These are phyloP conservation scores for Dynastes tityus DNA, from an alignment of 2,888 invertebrate species.

Conservation along the genomic window DNA sequence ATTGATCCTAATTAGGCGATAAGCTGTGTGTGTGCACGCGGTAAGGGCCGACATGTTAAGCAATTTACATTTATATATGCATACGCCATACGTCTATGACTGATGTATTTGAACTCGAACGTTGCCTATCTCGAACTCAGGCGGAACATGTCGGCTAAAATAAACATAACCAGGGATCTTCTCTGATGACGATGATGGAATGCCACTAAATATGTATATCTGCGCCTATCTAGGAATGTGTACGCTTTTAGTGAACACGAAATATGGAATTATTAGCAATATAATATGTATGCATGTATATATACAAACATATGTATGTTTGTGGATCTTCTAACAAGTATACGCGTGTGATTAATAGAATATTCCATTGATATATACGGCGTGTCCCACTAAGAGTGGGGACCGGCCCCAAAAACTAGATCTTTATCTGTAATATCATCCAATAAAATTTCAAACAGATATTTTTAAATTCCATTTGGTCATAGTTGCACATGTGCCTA, in stretches of 20 bases:
- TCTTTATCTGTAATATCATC: too few relatives aligned
- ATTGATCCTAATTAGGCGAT: slow-evolving; percentile 58
- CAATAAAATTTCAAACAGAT: too few relatives aligned
- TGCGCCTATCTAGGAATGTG: not conserved
- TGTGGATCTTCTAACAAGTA: too few relatives aligned
- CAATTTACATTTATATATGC: slow-evolving; percentile 43
- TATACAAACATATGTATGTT: too few relatives aligned
- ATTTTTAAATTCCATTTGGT: too few relatives aligned
- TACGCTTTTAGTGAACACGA: slow-evolving; percentile 2
- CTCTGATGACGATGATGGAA: slow-evolving; percentile 21
- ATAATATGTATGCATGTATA: too few relatives aligned
- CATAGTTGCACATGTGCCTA: too few relatives aligned
- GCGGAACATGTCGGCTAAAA: not conserved
- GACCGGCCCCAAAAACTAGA: too few relatives aligned
- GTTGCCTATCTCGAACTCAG: not conserved
- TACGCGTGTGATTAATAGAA: too few relatives aligned
- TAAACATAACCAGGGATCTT: slow-evolving; percentile 1
- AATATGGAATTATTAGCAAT: not conserved
- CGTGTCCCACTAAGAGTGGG: too few relatives aligned
- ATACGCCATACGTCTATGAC: slow-evolving; percentile 1
- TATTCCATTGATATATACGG: too few relatives aligned
- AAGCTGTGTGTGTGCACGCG: slow-evolving; percentile 43
- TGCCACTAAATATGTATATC: slow-evolving; percentile 8
- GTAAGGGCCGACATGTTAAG: slow-evolving; percentile 41
- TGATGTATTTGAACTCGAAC: not conserved